phyloP scores from a whole-genome alignment of 2,113 vertebrate species.

The Coturnix japonica region DNA sequence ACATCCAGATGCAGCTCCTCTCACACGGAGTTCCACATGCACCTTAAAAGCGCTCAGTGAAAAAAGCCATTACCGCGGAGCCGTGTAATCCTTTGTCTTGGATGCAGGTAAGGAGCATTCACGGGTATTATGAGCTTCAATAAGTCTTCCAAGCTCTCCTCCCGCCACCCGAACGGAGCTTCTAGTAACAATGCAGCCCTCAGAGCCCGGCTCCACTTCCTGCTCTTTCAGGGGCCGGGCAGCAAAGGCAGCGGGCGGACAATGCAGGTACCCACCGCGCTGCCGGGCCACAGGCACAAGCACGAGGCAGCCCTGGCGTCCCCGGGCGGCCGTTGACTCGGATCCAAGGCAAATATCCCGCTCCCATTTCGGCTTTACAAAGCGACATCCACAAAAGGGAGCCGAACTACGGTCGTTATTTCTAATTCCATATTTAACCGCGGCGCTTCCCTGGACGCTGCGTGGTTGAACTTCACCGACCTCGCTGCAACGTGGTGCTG shows the following conservation, averaged over 20 bases:
- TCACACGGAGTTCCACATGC: background rate
- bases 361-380: background rate
- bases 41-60: background rate
- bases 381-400: background rate
- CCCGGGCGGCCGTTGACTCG: too few relatives aligned
- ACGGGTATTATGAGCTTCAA: background rate
- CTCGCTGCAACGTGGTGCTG: background rate
- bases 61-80: background rate
- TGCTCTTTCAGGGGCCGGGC: background rate
- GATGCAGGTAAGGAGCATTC: background rate
- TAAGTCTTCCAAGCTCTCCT: background rate
- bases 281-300: background rate
- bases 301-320: background rate
- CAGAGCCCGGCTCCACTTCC: background rate
- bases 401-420: background rate
- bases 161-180: background rate
- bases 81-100: background rate
- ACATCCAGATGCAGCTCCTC: slow-evolving; percentile 22
- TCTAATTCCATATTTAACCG: background rate
- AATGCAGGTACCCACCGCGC: background rate
- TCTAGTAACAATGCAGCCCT: background rate
- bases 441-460: background rate
- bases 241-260: background rate
- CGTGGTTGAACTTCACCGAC: background rate
- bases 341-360: background rate